Percentiles rank a stretch among this genome's conserved stretches.
Evolutionary conservation across 2,888 invertebrate species (phyloP).

Genomic region (Thera obeliscata): DNA sequence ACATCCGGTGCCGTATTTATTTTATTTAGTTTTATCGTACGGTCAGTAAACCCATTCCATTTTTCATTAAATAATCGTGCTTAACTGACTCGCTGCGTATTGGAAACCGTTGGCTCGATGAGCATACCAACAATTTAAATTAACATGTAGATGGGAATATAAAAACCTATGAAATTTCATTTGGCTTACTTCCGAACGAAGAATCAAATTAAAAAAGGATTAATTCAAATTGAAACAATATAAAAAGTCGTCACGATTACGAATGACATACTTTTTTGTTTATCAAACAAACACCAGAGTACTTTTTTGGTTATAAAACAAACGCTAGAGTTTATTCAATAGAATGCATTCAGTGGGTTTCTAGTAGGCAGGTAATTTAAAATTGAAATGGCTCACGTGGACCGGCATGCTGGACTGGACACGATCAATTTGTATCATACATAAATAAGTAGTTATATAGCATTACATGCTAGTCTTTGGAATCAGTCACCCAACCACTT

Average conservation of each 20-base stretch:
- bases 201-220: slow-evolving; percentile 27
- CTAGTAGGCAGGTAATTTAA: slow-evolving; percentile 1
- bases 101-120: slow-evolving; percentile 34
- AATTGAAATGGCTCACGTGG: slow-evolving; percentile 50
- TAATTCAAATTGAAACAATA: slow-evolving; percentile 23
- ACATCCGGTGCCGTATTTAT: slow-evolving; percentile 50
- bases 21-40: slow-evolving; percentile 45
- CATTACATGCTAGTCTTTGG: neutral
- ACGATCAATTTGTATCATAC: neutral
- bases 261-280: slow-evolving; percentile 29
- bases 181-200: slow-evolving; percentile 14
- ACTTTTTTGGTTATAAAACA: slow-evolving; percentile 25
- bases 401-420: slow-evolving; percentile 43
- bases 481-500: slow-evolving; percentile 9
- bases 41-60: slow-evolving; percentile 52
- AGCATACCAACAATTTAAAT: slow-evolving; percentile 28
- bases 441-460: neutral
- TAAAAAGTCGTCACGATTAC: slow-evolving; percentile 17
- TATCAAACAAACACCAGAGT: slow-evolving; percentile 18
- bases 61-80: slow-evolving; percentile 47
- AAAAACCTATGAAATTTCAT: slow-evolving; percentile 19
- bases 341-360: neutral
- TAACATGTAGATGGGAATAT: slow-evolving; percentile 36
- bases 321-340: neutral
- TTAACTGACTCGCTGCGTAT: slow-evolving; percentile 40